Conservation (phyloP, 2,113 vertebrate genomes). For the Anarrhichthys ocellatus region DNA sequence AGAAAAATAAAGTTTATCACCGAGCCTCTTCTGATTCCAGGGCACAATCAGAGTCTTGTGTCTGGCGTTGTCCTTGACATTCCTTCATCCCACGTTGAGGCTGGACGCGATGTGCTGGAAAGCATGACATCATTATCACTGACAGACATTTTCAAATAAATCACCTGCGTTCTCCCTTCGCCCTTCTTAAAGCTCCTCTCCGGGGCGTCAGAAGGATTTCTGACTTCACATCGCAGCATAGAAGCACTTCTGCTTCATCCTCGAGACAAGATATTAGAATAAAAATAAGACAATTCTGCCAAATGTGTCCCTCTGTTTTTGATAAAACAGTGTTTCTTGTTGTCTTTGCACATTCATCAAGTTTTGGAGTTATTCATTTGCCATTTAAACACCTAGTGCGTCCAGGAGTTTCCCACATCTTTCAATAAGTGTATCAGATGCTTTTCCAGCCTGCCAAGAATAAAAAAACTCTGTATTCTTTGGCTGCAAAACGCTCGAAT, state of each 20-base stretch:
- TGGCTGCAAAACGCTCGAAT: slow-evolving; percentile 38
- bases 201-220: slow-evolving; percentile 85
- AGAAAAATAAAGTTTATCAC: slow-evolving; percentile 44
- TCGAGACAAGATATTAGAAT: background rate
- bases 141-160: slow-evolving; percentile 94
- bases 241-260: no score
- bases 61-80: slow-evolving; percentile 97
- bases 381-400: slow-evolving; percentile 50
- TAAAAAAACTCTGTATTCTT: slow-evolving; percentile 36
- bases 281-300: background rate
- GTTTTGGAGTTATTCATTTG: slow-evolving; percentile 46
- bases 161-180: slow-evolving; percentile 88
- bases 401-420: slow-evolving; percentile 53
- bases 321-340: slow-evolving; percentile 44
- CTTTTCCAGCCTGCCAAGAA: slow-evolving; percentile 42
- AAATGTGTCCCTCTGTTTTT: slow-evolving; percentile 42
- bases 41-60: slow-evolving; percentile 70
- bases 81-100: slow-evolving; percentile 93
- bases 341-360: slow-evolving; percentile 53
- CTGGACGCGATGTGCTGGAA: slow-evolving; percentile 93
- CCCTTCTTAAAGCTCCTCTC: slow-evolving; percentile 45
- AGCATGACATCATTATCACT: slow-evolving; percentile 96
- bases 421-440: slow-evolving; percentile 32
- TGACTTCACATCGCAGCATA: slow-evolving; percentile 16
- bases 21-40: slow-evolving; percentile 53